Conservation (phyloP, 2,113 vertebrate species). For the Scortum barcoo region DNA sequence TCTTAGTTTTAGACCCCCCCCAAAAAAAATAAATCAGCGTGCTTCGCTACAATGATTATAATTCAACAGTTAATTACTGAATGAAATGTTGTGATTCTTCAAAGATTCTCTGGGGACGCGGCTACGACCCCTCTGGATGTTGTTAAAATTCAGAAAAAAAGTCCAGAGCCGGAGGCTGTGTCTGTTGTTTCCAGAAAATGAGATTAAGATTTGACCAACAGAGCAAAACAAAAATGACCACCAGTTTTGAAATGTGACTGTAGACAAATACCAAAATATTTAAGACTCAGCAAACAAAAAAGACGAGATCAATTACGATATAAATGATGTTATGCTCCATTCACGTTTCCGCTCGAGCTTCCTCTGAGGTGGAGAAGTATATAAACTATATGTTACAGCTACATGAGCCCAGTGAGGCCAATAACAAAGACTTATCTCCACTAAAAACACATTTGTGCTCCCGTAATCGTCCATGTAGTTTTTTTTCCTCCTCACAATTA, state of each 20-base stretch:
- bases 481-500: background rate
- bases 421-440: conserved; percentile 11
- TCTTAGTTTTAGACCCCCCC: no score
- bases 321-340: background rate
- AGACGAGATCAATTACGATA: background rate
- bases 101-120: no score
- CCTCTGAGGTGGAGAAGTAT: background rate
- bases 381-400: conserved; percentile 23
- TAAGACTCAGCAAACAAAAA: background rate
- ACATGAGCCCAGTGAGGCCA: background rate
- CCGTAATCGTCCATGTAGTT: conserved; percentile 1
- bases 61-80: no score
- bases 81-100: no score
- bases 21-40: no score
- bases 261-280: background rate
- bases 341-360: background rate
- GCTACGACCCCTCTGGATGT: no score
- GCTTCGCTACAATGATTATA: no score
- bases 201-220: background rate
- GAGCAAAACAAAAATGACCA: background rate
- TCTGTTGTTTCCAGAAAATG: background rate
- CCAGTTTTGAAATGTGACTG: background rate
- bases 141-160: no score
- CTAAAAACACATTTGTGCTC: conserved; percentile 23
- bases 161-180: background rate